Percentiles rank a stretch among this genome's conserved stretches.
phyloP scores from a whole-genome alignment of 2,113 vertebrate genomes.

The Andinoacara biseriatus region DNA sequence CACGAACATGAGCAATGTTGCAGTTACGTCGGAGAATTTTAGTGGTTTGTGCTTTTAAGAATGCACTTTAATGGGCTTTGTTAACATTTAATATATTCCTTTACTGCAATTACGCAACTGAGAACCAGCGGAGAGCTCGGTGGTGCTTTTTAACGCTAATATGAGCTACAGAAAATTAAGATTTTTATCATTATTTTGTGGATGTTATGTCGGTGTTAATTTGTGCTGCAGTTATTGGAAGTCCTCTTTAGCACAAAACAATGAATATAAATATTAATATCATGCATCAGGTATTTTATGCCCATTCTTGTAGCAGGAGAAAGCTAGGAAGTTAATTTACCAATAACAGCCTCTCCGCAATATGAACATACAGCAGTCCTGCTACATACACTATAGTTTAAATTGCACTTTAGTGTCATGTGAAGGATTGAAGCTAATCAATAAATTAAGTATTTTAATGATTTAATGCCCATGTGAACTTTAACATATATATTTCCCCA shows the following conservation, averaged over 20 bases:
- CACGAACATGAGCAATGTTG: not conserved
- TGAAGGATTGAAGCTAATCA: too few relatives aligned
- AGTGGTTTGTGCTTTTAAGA: not conserved
- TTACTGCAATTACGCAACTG: not conserved
- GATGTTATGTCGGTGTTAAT: too few relatives aligned
- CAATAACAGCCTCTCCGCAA: not conserved
- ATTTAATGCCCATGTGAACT: too few relatives aligned
- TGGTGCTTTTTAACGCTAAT: not conserved
- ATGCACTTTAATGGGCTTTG: too few relatives aligned
- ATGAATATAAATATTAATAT: not conserved
- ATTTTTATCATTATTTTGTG: too few relatives aligned
- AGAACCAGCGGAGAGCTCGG: not conserved
- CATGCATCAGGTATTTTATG: not conserved
- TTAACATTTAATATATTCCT: not conserved
- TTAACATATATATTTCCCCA: too few relatives aligned
- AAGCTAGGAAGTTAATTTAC: not conserved
- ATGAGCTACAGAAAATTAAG: not conserved
- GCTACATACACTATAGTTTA: not conserved
- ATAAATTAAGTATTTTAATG: too few relatives aligned
- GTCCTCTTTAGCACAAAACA: not conserved
- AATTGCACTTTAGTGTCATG: not conserved
- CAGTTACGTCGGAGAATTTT: not conserved
- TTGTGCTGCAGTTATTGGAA: too few relatives aligned
- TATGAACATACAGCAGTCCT: too few relatives aligned
- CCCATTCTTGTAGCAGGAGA: not conserved